These are phyloP conservation scores for Leptinotarsa rubiginosa DNA, from an alignment of 2,888 invertebrate species.

Conservation along the genomic window DNA sequence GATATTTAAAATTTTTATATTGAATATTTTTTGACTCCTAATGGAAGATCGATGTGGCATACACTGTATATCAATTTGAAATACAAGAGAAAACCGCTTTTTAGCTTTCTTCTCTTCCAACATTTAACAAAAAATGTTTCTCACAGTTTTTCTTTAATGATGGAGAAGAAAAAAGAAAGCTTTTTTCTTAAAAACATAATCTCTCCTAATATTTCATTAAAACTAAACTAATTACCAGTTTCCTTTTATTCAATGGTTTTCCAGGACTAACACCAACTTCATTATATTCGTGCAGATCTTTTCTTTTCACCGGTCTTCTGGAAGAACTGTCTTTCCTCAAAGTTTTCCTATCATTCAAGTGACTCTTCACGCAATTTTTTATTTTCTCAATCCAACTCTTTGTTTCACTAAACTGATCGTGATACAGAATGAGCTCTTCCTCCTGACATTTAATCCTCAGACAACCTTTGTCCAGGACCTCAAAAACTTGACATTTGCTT, in stretches of 20 bases:
- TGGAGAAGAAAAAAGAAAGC: too few species aligned
- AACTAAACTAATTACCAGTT: conserved; percentile 35
- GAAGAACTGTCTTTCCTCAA: conserved; percentile 75
- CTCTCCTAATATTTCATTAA: too few species aligned
- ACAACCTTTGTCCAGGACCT: conserved; percentile 71
- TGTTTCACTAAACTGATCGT: conserved; percentile 68
- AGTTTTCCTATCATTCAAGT: conserved; percentile 72
- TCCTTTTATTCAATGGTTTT: conserved; percentile 66
- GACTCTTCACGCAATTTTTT: conserved; percentile 70
- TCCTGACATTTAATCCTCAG: conserved; percentile 73
- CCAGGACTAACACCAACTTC: conserved; percentile 69
- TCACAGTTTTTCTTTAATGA: too few species aligned
- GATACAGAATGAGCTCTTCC: conserved; percentile 71
- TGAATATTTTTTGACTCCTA: too few species aligned
- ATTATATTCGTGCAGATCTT: conserved; percentile 70
- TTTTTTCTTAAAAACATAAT: too few species aligned
- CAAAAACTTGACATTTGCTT: conserved; percentile 75
- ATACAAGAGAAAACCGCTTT: too few species aligned
- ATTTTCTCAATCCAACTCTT: conserved; percentile 71
- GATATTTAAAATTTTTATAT: too few species aligned
- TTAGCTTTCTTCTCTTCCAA: too few species aligned
- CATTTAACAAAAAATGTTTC: too few species aligned
- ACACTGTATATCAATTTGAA: too few species aligned
- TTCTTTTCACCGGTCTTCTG: conserved; percentile 71
- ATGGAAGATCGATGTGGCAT: too few species aligned